Percentiles rank a stretch among this genome's conserved stretches.
phyloP scores from a whole-genome alignment of 2,113 vertebrate species.

The Tychaedon coryphoeus region DNA sequence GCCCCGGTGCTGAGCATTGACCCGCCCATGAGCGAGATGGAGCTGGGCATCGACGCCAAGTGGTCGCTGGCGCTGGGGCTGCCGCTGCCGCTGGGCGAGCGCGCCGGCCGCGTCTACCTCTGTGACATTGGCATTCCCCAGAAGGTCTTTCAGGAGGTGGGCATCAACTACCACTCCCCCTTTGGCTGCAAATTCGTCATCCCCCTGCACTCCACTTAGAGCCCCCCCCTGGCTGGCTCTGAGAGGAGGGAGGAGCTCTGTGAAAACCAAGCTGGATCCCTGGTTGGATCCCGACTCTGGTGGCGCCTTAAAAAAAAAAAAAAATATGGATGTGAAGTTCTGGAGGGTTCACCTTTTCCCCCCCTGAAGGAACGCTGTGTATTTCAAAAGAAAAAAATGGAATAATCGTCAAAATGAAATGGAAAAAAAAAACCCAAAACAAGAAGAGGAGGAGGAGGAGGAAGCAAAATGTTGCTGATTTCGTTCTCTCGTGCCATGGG shows the following conservation, averaged over 20 bases:
- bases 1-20: slow-evolving; percentile 95
- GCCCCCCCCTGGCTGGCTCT: not conserved
- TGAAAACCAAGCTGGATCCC: not conserved
- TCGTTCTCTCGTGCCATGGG: not conserved
- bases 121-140: slow-evolving; percentile 96
- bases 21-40: slow-evolving; percentile 85
- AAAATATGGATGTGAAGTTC: slow-evolving; percentile 59
- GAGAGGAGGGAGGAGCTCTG: not conserved
- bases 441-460: not conserved
- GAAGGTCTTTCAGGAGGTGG: slow-evolving; percentile 94
- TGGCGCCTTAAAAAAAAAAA: slow-evolving; percentile 67
- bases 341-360: slow-evolving; percentile 18
- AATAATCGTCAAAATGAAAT: not conserved
- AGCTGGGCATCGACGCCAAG: slow-evolving; percentile 91
- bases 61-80: slow-evolving; percentile 95
- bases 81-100: slow-evolving; percentile 86
- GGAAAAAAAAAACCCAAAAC: not conserved
- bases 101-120: slow-evolving; percentile 89
- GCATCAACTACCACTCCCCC: slow-evolving; percentile 94
- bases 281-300: not conserved
- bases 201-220: slow-evolving; percentile 89
- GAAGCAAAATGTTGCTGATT: not conserved
- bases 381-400: not conserved
- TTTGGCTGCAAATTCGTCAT: slow-evolving; percentile 99
- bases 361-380: not conserved